Evolutionary conservation across 1,140 invertebrate genomes (phyloP), one percentile per base, ranked within the genome.

Genomic region (Adoxophyes honmai): DNA sequence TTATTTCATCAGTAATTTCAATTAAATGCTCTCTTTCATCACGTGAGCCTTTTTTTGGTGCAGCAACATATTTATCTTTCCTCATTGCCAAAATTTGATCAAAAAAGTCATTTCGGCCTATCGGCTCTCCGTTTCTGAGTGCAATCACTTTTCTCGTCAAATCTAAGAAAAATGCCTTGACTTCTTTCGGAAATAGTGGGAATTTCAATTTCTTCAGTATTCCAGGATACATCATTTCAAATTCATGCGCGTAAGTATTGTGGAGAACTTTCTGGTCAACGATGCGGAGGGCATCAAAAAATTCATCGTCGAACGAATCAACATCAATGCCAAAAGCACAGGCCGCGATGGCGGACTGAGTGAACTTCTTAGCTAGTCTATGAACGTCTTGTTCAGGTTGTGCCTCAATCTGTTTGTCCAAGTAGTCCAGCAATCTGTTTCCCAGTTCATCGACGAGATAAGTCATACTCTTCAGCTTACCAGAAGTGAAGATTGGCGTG

Each of bases 1-100:
- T 78, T 5, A 82, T 56, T 1, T 70, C 68, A 10, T 81, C 72
- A 16, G 64, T 73, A 15, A 78, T 33, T 53, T 66, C 65, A 10
- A 78, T 14, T 6, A 21, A 8, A 28, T 9, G 55, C 11, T 16
- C 56, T 57, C 28, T 48, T 51, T 5, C 52, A 36, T 5, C 62
- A 53, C 4, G 11, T 42, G 21, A 16, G 56, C 54, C 66, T 71
- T 0, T 1, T 36, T 7, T 14, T 39, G 9, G 57, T 1, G 0
- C n/a, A n/a, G n/a, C 14, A 16, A 14, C 38, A 42, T 42, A 16
- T 10, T n/a, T n/a, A n/a, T 52, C 13, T 4, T 34, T 34, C 4
- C 33, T 52, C 34, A 53, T 11, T 34, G 35, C 52, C 14, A 53
- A 7, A 7, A 53, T n/a, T 10, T 16, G 13, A 18, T 53, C 52